Conservation (phyloP, 2,888 invertebrate species). For the Megamerina dolium region DNA sequence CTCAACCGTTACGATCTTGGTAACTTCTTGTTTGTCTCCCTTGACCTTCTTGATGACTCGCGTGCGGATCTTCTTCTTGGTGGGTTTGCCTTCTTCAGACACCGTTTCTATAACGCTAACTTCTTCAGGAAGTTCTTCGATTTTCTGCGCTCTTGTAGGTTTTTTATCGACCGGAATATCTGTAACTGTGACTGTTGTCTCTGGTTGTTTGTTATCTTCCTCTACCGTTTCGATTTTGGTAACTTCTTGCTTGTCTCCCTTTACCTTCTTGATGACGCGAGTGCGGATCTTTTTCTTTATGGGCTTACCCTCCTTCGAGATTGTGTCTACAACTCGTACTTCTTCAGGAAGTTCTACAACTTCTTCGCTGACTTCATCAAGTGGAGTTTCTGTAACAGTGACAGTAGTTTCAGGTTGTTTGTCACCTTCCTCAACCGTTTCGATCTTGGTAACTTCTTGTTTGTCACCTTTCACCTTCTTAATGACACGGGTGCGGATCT, state of each 20-base stretch:
- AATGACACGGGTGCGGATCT: slow-evolving; percentile 39
- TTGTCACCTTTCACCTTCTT: slow-evolving; percentile 43
- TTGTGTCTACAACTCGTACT: slow-evolving; percentile 11
- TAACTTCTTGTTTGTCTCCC: slow-evolving; percentile 18
- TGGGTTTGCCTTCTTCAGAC: slow-evolving; percentile 15
- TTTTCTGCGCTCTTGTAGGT: slow-evolving; percentile 4
- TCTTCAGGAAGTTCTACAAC: slow-evolving; percentile 33
- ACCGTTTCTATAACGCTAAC: slow-evolving; percentile 11
- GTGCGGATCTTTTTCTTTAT: slow-evolving; percentile 15
- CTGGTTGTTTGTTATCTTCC: slow-evolving; percentile 17
- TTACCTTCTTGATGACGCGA: slow-evolving; percentile 15
- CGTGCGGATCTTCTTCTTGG: slow-evolving; percentile 14
- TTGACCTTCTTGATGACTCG: slow-evolving; percentile 16
- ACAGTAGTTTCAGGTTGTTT: slow-evolving; percentile 43
- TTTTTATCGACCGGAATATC: slow-evolving; percentile 10
- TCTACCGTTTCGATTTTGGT: slow-evolving; percentile 18
- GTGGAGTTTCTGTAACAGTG: slow-evolving; percentile 24
- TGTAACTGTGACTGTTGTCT: slow-evolving; percentile 15
- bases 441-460: slow-evolving; percentile 46
- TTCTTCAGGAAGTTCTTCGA: slow-evolving; percentile 15
- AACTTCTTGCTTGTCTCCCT: slow-evolving; percentile 18
- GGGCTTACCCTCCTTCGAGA: slow-evolving; percentile 17
- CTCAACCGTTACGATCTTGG: slow-evolving; percentile 17
- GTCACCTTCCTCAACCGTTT: slow-evolving; percentile 46
- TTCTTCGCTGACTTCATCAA: slow-evolving; percentile 18